phyloP scores from a whole-genome alignment of 1,140 invertebrate species.

The Rhopalosiphum padi region DNA sequence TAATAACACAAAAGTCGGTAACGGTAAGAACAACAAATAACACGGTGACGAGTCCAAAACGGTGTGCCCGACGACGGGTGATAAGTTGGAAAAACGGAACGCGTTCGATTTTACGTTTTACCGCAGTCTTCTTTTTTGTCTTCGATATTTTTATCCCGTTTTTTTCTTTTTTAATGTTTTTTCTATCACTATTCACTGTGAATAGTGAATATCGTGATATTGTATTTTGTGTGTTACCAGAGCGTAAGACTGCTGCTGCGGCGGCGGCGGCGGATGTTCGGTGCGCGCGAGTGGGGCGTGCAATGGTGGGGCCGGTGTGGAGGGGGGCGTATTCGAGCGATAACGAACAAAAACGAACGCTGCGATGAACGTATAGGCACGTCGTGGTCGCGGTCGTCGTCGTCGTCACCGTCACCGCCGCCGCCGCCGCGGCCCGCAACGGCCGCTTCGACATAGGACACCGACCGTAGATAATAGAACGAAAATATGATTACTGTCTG shows the following conservation, averaged over 20 bases:
- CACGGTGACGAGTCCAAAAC: background rate
- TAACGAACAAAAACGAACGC: constrained; percentile 35
- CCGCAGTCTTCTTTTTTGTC: background rate
- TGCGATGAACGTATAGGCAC: constrained; percentile 24
- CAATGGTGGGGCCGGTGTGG: background rate
- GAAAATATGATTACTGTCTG: background rate
- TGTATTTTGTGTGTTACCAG: background rate
- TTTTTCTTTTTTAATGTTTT: background rate
- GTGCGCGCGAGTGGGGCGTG: background rate
- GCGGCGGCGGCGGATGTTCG: background rate
- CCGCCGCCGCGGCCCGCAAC: background rate
- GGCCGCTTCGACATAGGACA: background rate
- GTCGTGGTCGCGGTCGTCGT: background rate
- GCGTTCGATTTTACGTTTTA: background rate
- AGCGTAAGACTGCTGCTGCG: background rate
- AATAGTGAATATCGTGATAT: background rate
- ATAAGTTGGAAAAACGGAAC: background rate
- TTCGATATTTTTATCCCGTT: background rate
- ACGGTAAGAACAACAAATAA: background rate
- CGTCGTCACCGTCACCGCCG: background rate
- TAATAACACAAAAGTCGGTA: background rate
- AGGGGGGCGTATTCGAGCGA: background rate
- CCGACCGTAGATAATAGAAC: background rate
- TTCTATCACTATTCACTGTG: background rate
- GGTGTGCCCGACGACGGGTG: background rate